Base-by-base conservation (phyloP, 2,113 vertebrate species). In the Leucoraja erinaceus region DNA sequence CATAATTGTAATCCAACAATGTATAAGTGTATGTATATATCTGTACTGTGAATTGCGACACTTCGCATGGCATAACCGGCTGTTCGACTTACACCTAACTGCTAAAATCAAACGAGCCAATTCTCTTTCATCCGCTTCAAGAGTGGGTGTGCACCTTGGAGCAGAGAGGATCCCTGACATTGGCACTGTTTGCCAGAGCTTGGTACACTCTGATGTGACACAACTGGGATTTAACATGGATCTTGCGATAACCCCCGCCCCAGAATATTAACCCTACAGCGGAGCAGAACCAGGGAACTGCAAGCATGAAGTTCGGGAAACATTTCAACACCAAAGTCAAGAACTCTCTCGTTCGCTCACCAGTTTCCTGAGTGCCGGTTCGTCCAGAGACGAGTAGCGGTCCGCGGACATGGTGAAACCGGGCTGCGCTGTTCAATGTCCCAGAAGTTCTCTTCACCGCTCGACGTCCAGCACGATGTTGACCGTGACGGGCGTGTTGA, bases 351-450 rank as follows among this genome's bases (percentile, higher is more conserved):
- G 33, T 12, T 72, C 18, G 54, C 90, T 91, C 90, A 91, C 90
- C 90, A 91, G 7, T 28, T 91, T 91, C 68, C 90, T 72, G 90
- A 91, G 90, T 20, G 90, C 90, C 33, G 90, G 3, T 72, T 91
- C 90, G 20, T 91, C 90, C 66, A 91, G 38, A 38, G 90, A 33
- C 16, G 90, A 91, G 68, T 91, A 91, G 18, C 68, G 33, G 68
- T 70, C 90, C 59, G 90, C 90, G 10, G 90, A 91, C 90, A 91
- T 91, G 12, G 20, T 38, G 66, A 74, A 38, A 47, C 33, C 33
- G n/a, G 61, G 61, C 78, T 25, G 10, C 31, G 59, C 28, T 18
- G 28, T 63, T 70, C 66, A 47, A 38, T 3, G 38, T 10, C 9
- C 66, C 16, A 16, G 38, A 56, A 25, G 38, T 56, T 83, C 5